Evolutionary conservation across 2,113 vertebrate genomes (phyloP), one percentile per base, ranked within the genome.

Genomic region (Entomyzon cyanotis): DNA sequence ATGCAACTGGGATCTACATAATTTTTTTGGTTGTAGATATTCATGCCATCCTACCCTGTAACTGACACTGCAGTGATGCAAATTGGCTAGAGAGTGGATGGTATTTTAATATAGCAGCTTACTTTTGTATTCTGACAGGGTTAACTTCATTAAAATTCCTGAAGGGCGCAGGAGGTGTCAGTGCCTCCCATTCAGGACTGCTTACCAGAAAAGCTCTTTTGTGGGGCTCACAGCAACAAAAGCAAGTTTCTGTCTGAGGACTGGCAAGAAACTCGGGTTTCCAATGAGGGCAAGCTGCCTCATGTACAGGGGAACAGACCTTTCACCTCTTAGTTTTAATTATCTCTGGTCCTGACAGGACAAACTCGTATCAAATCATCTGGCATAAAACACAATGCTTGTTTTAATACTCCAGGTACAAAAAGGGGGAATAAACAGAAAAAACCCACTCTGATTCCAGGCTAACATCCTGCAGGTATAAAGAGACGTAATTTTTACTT

Each of bases 61-160:
- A 33, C 59, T 1, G 12, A 85, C 46, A 93, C 71, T 74, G 53
- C 67, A 79, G 31, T 46, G 27, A 15, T 86, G 76, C 12, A 76
- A 80, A 53, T 4, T 55, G 41, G 31, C 70, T 60, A n/a, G 18
- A 64, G 76, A 76, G 65, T 60, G 52, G 37, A 87, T 55, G 46
- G 44, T 25, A 70, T 83, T 87, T 42, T 87, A 93, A 91, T 44
- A 62, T 3, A 88, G 75, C 46, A 55, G 82, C 42, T 90, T 76
- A 76, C 46, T 80, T 95, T 68, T 74, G 84, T 87, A 50, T 76
- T 70, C 77, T 10, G 64, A 56, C 58, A 16, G 3, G 3, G 84
- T 55, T 87, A 85, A 85, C 87, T 90, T 95, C 78, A 95, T 96
- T 93, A 91, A 94, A 87, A 94, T 91, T 96, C 89, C 87, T 74